Conservation (phyloP, 2,797 vertebrate species). For the Galago senegalensis region DNA sequence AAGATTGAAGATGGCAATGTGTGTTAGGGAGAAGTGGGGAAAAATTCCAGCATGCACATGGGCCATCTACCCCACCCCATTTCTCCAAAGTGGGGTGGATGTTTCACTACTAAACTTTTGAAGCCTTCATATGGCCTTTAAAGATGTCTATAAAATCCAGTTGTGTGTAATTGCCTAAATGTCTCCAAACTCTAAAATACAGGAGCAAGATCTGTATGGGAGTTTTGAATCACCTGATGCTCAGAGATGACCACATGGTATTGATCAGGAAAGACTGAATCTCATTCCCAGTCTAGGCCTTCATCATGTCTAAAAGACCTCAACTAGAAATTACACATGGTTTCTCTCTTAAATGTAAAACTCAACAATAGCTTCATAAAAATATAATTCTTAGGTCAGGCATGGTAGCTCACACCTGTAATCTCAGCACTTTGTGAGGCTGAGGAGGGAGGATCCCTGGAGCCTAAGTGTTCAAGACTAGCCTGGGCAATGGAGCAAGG, state of each 20-base stretch:
- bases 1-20: neutral
- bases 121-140: slow-evolving; percentile 9
- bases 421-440: neutral
- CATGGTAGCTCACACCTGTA: neutral
- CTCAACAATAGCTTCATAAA: slow-evolving; percentile 32
- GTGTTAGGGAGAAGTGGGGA: neutral
- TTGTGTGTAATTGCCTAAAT: neutral
- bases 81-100: neutral
- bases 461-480: neutral
- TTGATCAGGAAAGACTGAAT: neutral
- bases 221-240: neutral
- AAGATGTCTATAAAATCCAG: neutral
- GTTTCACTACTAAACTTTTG: neutral
- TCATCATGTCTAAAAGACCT: slow-evolving; percentile 31
- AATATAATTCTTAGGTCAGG: neutral
- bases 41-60: neutral
- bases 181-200: slow-evolving; percentile 8
- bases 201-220: neutral
- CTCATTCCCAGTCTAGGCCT: neutral
- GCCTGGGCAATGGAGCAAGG: neutral
- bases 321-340: neutral
- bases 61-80: neutral
- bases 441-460: neutral
- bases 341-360: slow-evolving; percentile 53
- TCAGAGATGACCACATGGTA: neutral